These are phyloP conservation scores for Zaprionus ghesquierei DNA, from an alignment of 1,140 invertebrate species.

Conservation along the genomic window DNA sequence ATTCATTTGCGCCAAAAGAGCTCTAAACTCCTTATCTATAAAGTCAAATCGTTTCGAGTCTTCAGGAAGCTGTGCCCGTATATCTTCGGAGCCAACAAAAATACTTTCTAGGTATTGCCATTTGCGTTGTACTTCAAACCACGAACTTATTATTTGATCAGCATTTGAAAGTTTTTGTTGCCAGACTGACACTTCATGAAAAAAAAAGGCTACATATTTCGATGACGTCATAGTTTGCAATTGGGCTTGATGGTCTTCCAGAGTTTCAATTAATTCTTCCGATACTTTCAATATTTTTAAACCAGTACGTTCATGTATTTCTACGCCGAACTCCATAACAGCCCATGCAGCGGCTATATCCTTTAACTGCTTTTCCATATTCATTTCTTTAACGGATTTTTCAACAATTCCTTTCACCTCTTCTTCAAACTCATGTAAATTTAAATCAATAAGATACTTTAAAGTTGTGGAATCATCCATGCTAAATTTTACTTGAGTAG, in stretches of 20 bases:
- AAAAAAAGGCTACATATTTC: conserved; percentile 94
- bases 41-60: conserved; percentile 95
- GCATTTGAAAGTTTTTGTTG: conserved; percentile 94
- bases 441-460: conserved; percentile 92
- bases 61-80: conserved; percentile 94
- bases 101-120: conserved; percentile 98
- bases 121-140: conserved; percentile 96
- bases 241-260: conserved; percentile 98
- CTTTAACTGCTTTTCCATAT: conserved; percentile 92
- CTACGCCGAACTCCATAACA: conserved; percentile 91
- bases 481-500: conserved; percentile 91
- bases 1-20: conserved; percentile 83
- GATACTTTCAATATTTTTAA: conserved; percentile 90
- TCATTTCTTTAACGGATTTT: conserved; percentile 97
- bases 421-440: conserved; percentile 96
- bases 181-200: conserved; percentile 94
- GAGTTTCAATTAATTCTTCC: conserved; percentile 94
- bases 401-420: conserved; percentile 98
- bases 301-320: conserved; percentile 91
- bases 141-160: conserved; percentile 92
- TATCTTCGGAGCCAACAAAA: conserved; percentile 98
- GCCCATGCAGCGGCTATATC: conserved; percentile 94
- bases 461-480: conserved; percentile 91
- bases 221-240: conserved; percentile 96
- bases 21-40: conserved; percentile 93